Percentiles rank a stretch among this genome's conserved stretches.
Conservation (phyloP, 2,113 vertebrate genomes). For the Rousettus leschenaultii region DNA sequence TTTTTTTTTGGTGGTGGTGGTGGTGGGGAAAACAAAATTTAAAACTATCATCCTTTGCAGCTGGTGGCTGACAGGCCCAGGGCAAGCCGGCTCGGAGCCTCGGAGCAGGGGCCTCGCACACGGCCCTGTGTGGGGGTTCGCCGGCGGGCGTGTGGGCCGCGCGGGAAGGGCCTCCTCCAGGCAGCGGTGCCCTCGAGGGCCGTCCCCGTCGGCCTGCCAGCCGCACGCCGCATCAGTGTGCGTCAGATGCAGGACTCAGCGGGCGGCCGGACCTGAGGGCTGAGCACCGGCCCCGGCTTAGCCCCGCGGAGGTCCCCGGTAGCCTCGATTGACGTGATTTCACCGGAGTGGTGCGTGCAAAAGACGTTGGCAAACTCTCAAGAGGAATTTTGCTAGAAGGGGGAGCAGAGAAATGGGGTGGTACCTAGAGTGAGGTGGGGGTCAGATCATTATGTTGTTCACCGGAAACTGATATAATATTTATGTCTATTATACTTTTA, state of each 20-base stretch:
- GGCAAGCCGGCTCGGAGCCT: neutral
- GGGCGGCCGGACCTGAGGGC: neutral
- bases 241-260: neutral
- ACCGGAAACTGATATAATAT: neutral
- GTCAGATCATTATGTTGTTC: neutral
- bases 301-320: neutral
- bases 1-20: neutral
- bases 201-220: neutral
- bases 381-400: neutral
- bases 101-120: neutral
- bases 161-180: neutral
- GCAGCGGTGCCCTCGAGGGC: neutral
- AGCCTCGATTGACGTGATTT: neutral
- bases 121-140: neutral
- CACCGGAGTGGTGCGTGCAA: neutral
- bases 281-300: neutral
- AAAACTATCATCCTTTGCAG: neutral
- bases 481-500: neutral
- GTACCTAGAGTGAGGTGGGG: neutral
- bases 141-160: neutral
- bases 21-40: neutral
- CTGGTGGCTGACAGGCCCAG: neutral
- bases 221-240: accelerated
- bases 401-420: neutral
- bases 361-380: neutral